Conservation (phyloP, 1,140 invertebrate genomes). For the Melanaphis sacchari region DNA sequence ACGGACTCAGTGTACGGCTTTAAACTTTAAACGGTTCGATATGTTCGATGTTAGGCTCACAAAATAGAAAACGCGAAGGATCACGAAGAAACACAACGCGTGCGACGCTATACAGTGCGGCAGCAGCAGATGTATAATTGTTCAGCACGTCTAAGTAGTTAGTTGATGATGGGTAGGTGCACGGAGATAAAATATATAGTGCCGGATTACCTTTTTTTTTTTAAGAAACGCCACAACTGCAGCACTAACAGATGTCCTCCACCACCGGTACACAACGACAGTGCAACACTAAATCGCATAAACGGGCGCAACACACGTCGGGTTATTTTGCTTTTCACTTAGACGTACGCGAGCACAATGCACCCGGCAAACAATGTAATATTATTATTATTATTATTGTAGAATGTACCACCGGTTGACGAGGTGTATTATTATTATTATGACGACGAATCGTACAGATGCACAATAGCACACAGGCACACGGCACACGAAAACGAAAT, state of each 20-base stretch:
- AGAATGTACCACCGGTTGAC: background rate
- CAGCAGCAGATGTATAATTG: background rate
- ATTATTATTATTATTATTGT: slow-evolving; percentile 5
- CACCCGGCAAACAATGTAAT: background rate
- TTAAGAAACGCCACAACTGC: background rate
- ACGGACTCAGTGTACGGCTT: background rate
- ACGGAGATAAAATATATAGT: background rate
- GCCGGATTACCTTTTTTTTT: background rate
- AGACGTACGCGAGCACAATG: no score
- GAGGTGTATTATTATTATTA: background rate
- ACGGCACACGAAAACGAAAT: background rate
- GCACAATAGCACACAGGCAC: background rate
- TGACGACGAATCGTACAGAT: background rate
- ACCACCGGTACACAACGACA: background rate
- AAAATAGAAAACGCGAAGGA: background rate
- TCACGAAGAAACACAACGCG: background rate
- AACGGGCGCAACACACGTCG: background rate
- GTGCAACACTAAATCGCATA: background rate
- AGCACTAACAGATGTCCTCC: background rate
- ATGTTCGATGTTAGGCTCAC: background rate
- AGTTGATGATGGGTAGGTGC: background rate
- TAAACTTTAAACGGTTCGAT: background rate
- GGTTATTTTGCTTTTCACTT: no score
- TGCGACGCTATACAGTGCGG: background rate
- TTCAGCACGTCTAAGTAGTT: no score